These are phyloP conservation scores for Cataglyphis cursor DNA, from an alignment of 2,888 invertebrate species.

Conservation along the genomic window DNA sequence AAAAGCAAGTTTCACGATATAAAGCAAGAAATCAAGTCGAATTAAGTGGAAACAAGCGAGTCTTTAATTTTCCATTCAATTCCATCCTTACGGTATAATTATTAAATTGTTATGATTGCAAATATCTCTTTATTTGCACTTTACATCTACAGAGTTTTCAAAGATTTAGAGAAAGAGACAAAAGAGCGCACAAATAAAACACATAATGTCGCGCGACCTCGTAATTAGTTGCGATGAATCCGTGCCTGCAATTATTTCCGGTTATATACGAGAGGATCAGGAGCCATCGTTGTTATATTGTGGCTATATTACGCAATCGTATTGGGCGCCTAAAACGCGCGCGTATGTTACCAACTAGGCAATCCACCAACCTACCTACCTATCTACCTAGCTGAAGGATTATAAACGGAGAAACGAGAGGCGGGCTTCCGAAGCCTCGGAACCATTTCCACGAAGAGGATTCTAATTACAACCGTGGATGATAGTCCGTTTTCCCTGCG, in stretches of 20 bases:
- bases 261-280: constrained; percentile 62
- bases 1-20: background rate
- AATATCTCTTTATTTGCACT: background rate
- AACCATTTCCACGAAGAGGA: constrained; percentile 79
- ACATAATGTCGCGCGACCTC: background rate
- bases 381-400: constrained; percentile 58
- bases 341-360: constrained; percentile 3
- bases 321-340: constrained; percentile 57
- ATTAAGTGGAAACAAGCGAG: constrained; percentile 8
- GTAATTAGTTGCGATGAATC: constrained; percentile 22
- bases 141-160: background rate
- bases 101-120: constrained; percentile 21
- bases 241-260: constrained; percentile 55
- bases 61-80: constrained; percentile 36
- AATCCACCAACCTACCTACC: constrained; percentile 32
- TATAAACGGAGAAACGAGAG: constrained; percentile 57
- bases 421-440: constrained; percentile 68
- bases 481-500: constrained; percentile 70
- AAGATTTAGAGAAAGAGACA: background rate
- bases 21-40: constrained; percentile 22
- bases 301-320: constrained; percentile 69
- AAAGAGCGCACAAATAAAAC: background rate
- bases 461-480: constrained; percentile 80
- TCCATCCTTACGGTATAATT: constrained; percentile 15
- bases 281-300: constrained; percentile 10